Percentiles rank a stretch among this genome's conserved stretches.
Conservation (phyloP, 2,888 invertebrate genomes). For the Drosophila tanythrix region DNA sequence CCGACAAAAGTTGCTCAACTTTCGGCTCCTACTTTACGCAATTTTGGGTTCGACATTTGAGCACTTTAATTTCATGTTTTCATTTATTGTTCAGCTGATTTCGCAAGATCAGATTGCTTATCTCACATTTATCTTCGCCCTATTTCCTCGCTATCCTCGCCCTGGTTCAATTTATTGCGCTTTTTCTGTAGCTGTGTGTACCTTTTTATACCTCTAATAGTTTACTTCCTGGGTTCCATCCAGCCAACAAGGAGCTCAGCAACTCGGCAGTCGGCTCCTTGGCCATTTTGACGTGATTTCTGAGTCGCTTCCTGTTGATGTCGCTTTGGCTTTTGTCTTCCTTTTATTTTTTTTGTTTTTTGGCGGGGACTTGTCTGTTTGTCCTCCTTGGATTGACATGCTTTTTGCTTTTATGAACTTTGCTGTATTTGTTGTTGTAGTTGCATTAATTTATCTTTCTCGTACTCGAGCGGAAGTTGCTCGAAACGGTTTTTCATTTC, state of each 20-base stretch:
- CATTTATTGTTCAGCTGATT: constrained; percentile 76
- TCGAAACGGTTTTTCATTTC: constrained; percentile 66
- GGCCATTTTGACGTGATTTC: constrained; percentile 80
- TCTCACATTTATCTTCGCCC: constrained; percentile 45
- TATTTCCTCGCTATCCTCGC: constrained; percentile 11
- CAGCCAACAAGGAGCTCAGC: constrained; percentile 11
- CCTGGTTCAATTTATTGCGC: constrained; percentile 75
- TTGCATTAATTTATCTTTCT: constrained; percentile 35
- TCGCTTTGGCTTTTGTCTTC: constrained; percentile 34
- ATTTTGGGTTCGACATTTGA: constrained; percentile 64
- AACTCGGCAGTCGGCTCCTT: constrained; percentile 25
- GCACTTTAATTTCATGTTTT: constrained; percentile 79
- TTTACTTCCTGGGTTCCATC: constrained; percentile 82
- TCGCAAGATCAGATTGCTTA: constrained; percentile 82
- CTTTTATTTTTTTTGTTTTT: constrained; percentile 5
- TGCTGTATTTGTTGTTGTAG: constrained; percentile 27
- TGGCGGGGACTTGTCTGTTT: constrained; percentile 61
- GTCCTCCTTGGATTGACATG: constrained; percentile 69
- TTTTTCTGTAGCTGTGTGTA: constrained; percentile 64
- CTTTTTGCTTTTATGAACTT: constrained; percentile 78
- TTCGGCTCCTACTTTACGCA: constrained; percentile 73
- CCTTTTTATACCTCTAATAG: constrained; percentile 72
- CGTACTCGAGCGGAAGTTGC: constrained; percentile 68
- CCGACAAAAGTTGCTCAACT: constrained; percentile 82
- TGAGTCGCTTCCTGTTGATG: constrained; percentile 82